phyloP scores from a whole-genome alignment of 2,113 vertebrate species.

The Cairina moschata region DNA sequence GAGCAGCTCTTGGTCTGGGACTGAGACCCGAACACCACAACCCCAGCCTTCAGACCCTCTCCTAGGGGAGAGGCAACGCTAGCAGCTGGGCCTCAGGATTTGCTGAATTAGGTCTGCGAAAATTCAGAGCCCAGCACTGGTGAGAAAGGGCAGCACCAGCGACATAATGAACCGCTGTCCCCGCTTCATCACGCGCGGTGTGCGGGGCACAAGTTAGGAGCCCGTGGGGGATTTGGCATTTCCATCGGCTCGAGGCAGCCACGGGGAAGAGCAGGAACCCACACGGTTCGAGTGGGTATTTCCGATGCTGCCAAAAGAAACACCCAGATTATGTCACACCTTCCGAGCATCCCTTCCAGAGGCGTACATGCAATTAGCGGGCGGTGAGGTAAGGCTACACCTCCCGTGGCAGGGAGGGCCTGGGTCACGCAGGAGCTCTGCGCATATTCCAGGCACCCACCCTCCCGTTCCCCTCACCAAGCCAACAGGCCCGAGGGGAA shows the following conservation, averaged over 20 bases:
- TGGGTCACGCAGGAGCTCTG: background rate
- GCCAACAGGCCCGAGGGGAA: slow-evolving; percentile 48
- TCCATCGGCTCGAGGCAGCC: background rate
- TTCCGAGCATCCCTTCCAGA: background rate
- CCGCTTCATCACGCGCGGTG: background rate
- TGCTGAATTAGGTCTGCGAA: background rate
- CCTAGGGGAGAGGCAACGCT: background rate
- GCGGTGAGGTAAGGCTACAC: background rate
- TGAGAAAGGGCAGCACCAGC: background rate
- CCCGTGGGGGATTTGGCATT: background rate
- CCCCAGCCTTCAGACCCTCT: background rate
- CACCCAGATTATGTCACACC: background rate
- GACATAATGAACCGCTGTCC: background rate
- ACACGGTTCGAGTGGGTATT: background rate
- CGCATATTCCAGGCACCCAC: background rate
- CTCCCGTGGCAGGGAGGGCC: background rate
- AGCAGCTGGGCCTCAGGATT: slow-evolving; percentile 17
- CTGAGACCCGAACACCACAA: background rate
- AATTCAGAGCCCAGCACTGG: background rate
- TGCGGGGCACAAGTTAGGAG: slow-evolving; percentile 44
- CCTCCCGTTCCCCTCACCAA: background rate
- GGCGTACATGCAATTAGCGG: background rate
- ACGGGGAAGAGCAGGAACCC: background rate
- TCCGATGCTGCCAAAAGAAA: slow-evolving; percentile 3
- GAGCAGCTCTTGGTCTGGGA: background rate